These are phyloP conservation scores for Radopholus similis DNA, from an alignment of 1,140 invertebrate species.

Conservation along the genomic window DNA sequence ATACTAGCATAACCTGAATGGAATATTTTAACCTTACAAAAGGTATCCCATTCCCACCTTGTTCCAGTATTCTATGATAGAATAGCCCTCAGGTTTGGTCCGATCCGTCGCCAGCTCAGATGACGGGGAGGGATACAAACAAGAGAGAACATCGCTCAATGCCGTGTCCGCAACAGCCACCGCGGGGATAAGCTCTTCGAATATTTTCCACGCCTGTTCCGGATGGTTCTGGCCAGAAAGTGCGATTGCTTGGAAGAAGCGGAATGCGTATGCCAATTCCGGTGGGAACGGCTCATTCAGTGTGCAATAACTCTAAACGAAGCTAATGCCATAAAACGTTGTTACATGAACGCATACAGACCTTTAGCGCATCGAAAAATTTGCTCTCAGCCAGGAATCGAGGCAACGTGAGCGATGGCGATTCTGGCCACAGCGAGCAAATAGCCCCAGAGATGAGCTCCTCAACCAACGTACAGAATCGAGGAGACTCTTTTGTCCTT, in stretches of 20 bases:
- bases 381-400: slow-evolving; percentile 36
- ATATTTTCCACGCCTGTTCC: slow-evolving; percentile 21
- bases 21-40: not conserved
- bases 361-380: slow-evolving; percentile 41
- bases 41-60: not conserved
- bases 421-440: slow-evolving; percentile 35
- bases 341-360: not conserved
- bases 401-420: slow-evolving; percentile 32
- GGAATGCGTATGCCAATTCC: slow-evolving; percentile 27
- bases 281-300: slow-evolving; percentile 31
- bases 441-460: slow-evolving; percentile 10
- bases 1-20: slow-evolving; percentile 30
- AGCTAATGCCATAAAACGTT: not conserved
- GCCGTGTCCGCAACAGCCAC: slow-evolving; percentile 2
- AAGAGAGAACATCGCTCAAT: slow-evolving; percentile 2
- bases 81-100: no score
- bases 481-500: not conserved
- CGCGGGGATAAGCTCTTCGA: slow-evolving; percentile 6
- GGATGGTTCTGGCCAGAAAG: slow-evolving; percentile 27
- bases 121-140: no score
- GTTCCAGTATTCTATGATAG: slow-evolving; percentile 24
- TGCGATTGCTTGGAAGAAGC: slow-evolving; percentile 39
- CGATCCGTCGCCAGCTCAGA: no score
- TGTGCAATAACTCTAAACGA: slow-evolving; percentile 38
- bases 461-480: not conserved